phyloP scores from a whole-genome alignment of 2,113 vertebrate species.

The Pygoscelis antarcticus region DNA sequence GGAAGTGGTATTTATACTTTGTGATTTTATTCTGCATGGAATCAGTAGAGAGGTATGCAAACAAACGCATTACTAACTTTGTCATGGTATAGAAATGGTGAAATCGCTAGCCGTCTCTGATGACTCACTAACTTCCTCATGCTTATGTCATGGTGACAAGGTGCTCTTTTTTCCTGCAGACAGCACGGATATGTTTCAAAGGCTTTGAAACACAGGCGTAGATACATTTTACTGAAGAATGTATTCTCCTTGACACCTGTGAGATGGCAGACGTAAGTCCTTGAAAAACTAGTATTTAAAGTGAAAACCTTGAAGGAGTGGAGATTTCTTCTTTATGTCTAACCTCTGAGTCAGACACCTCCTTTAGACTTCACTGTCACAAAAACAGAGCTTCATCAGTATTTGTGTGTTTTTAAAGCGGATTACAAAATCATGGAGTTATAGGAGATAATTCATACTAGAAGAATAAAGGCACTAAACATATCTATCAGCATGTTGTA shows the following conservation, averaged over 20 bases:
- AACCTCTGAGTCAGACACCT: background rate
- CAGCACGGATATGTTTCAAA: background rate
- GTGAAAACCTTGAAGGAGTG: background rate
- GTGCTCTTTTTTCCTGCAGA: background rate
- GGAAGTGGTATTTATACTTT: background rate
- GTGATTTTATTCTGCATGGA: background rate
- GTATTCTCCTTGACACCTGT: background rate
- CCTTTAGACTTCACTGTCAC: background rate
- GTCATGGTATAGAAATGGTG: background rate
- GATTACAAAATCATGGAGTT: background rate
- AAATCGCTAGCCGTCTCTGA: background rate
- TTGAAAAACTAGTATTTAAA: background rate
- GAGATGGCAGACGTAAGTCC: background rate
- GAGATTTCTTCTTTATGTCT: background rate
- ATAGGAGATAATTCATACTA: background rate
- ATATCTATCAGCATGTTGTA: background rate
- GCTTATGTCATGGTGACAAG: background rate
- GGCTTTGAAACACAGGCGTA: background rate
- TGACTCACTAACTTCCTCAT: constrained; percentile 12
- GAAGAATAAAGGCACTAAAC: background rate
- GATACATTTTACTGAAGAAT: background rate
- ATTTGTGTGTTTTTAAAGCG: background rate
- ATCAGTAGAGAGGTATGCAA: background rate
- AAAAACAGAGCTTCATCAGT: background rate
- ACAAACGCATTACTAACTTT: background rate